phyloP scores from a whole-genome alignment of 2,113 vertebrate genomes.

The Chloroceryle aenea region DNA sequence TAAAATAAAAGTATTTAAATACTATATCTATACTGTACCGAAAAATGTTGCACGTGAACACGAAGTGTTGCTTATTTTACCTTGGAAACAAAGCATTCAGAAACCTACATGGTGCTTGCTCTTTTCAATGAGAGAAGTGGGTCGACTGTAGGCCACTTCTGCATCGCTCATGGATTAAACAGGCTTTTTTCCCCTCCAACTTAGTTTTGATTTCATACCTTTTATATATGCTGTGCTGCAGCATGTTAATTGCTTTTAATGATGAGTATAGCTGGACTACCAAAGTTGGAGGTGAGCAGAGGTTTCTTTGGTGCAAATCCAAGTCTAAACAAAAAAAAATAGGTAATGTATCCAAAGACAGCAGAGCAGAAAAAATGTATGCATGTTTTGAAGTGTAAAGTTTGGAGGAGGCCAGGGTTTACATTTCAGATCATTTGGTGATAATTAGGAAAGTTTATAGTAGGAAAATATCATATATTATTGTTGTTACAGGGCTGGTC shows the following conservation, averaged over 20 bases:
- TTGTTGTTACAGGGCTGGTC: rapidly evolving
- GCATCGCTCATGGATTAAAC: background rate
- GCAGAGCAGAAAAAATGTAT: rapidly evolving
- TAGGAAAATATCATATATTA: background rate
- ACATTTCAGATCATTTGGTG: background rate
- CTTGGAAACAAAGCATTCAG: background rate
- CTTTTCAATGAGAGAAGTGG: background rate
- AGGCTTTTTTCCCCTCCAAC: background rate
- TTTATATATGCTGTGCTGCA: background rate
- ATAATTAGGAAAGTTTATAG: background rate
- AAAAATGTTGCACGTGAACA: background rate
- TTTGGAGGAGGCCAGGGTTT: background rate
- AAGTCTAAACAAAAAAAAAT: background rate
- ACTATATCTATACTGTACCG: background rate
- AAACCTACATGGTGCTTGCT: background rate
- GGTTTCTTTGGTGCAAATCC: background rate
- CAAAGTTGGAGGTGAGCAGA: background rate
- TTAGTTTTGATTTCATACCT: background rate
- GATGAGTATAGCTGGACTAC: background rate
- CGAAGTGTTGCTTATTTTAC: background rate
- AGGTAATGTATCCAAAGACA: background rate
- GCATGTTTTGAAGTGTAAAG: background rate
- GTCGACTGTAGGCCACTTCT: background rate
- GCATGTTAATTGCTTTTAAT: background rate
- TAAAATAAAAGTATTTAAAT: background rate